A percentile compares a stretch with the other conserved stretches of the same genome.
Evolutionary conservation across 2,113 vertebrate species (phyloP).

Genomic region (Oreotragus oreotragus): DNA sequence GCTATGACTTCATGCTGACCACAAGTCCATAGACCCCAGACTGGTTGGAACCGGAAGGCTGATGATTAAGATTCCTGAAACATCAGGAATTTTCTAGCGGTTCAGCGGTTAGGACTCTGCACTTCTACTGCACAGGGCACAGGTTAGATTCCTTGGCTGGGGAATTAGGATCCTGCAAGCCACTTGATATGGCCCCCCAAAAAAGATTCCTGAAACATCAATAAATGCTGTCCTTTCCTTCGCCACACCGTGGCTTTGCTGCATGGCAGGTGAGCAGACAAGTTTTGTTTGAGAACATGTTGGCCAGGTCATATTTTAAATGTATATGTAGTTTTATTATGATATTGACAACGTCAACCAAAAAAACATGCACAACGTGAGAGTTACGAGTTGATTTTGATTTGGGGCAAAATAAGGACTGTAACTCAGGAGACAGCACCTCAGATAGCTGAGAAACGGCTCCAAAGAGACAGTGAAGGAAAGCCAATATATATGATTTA

Average conservation of each 20-base stretch:
- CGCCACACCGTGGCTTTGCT: background rate
- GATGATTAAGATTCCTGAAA: background rate
- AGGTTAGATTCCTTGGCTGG: background rate
- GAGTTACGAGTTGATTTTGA: background rate
- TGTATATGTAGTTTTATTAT: background rate
- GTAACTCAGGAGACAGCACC: background rate
- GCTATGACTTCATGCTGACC: background rate
- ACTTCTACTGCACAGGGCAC: background rate
- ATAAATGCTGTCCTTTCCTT: background rate
- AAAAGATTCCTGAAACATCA: background rate
- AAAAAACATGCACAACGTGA: background rate
- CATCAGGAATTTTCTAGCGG: background rate
- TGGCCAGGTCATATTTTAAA: background rate
- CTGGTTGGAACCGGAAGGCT: background rate
- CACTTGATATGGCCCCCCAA: background rate
- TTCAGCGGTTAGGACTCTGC: background rate
- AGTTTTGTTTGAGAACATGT: background rate
- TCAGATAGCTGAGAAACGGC: background rate
- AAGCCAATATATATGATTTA: background rate
- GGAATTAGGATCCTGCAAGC: background rate
- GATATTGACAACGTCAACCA: background rate
- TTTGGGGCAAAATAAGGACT: background rate
- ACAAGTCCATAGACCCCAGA: background rate
- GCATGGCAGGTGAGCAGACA: background rate
- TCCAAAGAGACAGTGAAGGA: background rate